Percentiles rank a stretch among this genome's conserved stretches.
Evolutionary conservation across 2,888 invertebrate species (phyloP).

Genomic region (Mesorhabditis sp.): DNA sequence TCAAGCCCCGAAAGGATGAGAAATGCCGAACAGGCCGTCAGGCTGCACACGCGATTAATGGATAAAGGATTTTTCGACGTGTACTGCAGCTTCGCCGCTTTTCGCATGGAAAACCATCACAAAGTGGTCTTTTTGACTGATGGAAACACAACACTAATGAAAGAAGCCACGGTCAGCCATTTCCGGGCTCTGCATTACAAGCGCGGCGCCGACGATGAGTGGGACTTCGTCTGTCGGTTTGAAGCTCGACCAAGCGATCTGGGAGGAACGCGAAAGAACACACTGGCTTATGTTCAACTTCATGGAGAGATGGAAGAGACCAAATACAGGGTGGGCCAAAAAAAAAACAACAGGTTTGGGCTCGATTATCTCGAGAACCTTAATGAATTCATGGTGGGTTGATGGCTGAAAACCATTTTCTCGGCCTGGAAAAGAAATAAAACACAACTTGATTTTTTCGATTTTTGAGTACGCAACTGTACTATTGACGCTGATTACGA

Average conservation of each 20-base stretch:
- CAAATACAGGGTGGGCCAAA: no score
- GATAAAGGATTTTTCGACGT: conserved; percentile 13
- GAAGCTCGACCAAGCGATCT: conserved; percentile 13
- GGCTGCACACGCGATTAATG: conserved; percentile 9
- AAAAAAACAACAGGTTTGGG: no score
- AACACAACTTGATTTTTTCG: no score
- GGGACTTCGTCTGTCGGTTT: conserved; percentile 14
- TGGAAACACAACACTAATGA: conserved; percentile 10
- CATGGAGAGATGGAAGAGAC: conserved; percentile 13
- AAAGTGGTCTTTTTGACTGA: conserved; percentile 14
- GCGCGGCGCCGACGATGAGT: conserved; percentile 14
- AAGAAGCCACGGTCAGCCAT: conserved; percentile 11
- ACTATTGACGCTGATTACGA: no score
- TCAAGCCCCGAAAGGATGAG: conserved; percentile 4
- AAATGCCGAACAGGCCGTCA: conserved; percentile 16
- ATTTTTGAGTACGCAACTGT: no score
- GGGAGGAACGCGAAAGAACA: conserved; percentile 12
- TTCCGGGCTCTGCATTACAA: conserved; percentile 12
- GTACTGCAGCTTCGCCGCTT: conserved; percentile 12
- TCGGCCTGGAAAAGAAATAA: no score
- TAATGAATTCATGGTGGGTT: no score
- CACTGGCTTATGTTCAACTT: conserved; percentile 14
- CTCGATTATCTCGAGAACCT: no score
- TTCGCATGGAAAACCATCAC: conserved; percentile 12
- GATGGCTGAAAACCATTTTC: no score